These are phyloP conservation scores for Tetranychus truncatus DNA, from an alignment of 2,888 invertebrate species.

Conservation along the genomic window DNA sequence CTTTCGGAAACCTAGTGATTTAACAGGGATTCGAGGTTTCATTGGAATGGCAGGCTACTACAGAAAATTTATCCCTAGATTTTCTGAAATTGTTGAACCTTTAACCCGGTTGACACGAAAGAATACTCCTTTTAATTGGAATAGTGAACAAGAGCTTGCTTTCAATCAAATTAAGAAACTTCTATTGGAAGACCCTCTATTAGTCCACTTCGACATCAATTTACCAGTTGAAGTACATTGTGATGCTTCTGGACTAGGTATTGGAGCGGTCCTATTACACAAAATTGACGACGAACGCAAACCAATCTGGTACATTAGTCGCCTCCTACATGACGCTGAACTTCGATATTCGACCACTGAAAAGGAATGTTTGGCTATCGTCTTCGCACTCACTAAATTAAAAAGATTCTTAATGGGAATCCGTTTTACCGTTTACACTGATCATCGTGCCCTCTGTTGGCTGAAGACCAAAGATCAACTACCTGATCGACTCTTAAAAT, in stretches of 20 bases:
- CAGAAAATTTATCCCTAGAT: slow-evolving; percentile 7
- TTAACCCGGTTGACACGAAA: neutral
- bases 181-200: neutral
- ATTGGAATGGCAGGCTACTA: neutral
- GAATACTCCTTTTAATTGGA: neutral
- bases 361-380: slow-evolving; percentile 9
- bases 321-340: neutral
- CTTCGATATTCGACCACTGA: slow-evolving; percentile 13
- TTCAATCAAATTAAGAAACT: neutral
- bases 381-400: neutral
- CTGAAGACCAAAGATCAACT: neutral
- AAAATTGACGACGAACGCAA: neutral
- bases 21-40: slow-evolving; percentile 6
- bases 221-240: slow-evolving; percentile 12
- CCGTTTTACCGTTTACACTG: slow-evolving; percentile 13
- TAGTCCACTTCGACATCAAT: slow-evolving; percentile 12
- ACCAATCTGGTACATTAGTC: neutral
- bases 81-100: neutral
- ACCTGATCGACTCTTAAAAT: neutral
- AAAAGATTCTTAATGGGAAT: neutral
- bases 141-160: neutral
- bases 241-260: slow-evolving; percentile 14
- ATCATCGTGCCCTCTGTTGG: slow-evolving; percentile 14
- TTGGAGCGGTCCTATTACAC: neutral
- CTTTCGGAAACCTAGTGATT: slow-evolving; percentile 15